Percentiles rank a stretch among this genome's conserved stretches.
Conservation (phyloP, 1,140 invertebrate genomes). For the Drosophila nikananu region DNA sequence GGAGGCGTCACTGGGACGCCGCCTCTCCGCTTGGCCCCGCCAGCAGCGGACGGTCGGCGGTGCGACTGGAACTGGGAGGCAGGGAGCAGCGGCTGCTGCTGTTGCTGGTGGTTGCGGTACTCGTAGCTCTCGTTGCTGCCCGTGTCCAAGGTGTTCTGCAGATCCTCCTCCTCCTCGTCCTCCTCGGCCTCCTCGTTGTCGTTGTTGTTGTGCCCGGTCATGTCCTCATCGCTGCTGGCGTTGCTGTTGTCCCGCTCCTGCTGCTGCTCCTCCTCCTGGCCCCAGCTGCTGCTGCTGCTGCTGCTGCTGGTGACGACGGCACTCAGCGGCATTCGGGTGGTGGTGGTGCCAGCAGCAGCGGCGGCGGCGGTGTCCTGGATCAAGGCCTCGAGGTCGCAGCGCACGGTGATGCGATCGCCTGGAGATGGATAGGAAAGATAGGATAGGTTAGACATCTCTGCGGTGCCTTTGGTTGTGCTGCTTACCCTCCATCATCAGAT, state of each 20-base stretch:
- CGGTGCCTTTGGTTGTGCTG: accelerated
- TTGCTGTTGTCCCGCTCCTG: constrained; percentile 37
- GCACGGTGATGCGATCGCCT: constrained; percentile 91
- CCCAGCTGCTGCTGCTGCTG: constrained; percentile 21
- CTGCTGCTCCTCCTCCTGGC: constrained; percentile 19
- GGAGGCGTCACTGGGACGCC: constrained; percentile 32
- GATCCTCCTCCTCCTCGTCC: constrained; percentile 58
- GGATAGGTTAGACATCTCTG: not conserved
- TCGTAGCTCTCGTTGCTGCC: constrained; percentile 60
- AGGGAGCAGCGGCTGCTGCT: constrained; percentile 12
- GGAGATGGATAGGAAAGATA: not conserved
- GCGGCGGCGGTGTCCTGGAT: constrained; percentile 86
- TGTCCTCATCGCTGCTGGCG: constrained; percentile 34
- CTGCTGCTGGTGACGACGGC: constrained; percentile 22
- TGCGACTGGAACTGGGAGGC: constrained; percentile 3
- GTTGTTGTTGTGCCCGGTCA: constrained; percentile 17
- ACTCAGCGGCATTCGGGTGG: constrained; percentile 12
- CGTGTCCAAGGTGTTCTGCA: constrained; percentile 64
- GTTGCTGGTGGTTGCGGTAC: constrained; percentile 46
- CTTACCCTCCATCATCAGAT: constrained; percentile 90
- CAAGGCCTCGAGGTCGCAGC: constrained; percentile 91
- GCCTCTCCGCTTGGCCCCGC: constrained; percentile 24
- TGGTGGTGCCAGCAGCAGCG: not conserved
- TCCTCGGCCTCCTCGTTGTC: constrained; percentile 39
- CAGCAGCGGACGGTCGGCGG: constrained; percentile 16